A percentile compares a stretch with the other conserved stretches of the same genome.
Evolutionary conservation across 2,797 vertebrate genomes (phyloP).

Genomic region (Notoglanidium macrostoma): DNA sequence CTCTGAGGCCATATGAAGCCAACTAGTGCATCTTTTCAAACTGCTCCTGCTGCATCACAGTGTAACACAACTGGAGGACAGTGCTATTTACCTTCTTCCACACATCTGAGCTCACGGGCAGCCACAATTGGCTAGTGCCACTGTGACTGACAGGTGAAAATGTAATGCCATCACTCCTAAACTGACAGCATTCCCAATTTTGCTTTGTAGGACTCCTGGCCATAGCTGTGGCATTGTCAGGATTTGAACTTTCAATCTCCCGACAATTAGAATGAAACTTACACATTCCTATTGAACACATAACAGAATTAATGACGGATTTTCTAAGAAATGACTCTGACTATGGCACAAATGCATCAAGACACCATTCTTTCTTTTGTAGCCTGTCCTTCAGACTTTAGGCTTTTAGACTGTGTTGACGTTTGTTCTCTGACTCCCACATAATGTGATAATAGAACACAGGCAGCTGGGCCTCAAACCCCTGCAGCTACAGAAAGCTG

Average conservation of each 20-base stretch:
- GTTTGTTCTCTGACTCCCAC: not conserved
- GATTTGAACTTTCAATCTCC: not conserved
- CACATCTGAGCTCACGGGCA: not conserved
- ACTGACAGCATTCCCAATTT: no score
- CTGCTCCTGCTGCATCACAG: not conserved
- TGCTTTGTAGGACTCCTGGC: not conserved
- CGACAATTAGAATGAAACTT: not conserved
- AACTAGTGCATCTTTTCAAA: not conserved
- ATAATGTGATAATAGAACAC: conserved; percentile 7
- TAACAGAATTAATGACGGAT: not conserved
- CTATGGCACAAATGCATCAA: not conserved
- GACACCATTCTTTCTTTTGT: not conserved
- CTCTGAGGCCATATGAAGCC: not conserved
- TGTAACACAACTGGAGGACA: not conserved
- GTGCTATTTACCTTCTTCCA: not conserved
- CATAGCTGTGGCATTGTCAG: not conserved
- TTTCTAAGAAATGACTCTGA: not conserved
- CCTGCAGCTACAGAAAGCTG: conserved; percentile 7
- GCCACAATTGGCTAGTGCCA: not conserved
- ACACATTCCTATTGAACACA: not conserved
- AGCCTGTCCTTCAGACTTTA: not conserved
- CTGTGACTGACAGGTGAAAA: not conserved
- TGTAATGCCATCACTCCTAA: not conserved
- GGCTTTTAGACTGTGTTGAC: conserved; percentile 17
- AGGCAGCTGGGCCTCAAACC: conserved; percentile 42